Conservation (phyloP, 92 coral and sea anemone species). For the Siderastrea siderea region DNA sequence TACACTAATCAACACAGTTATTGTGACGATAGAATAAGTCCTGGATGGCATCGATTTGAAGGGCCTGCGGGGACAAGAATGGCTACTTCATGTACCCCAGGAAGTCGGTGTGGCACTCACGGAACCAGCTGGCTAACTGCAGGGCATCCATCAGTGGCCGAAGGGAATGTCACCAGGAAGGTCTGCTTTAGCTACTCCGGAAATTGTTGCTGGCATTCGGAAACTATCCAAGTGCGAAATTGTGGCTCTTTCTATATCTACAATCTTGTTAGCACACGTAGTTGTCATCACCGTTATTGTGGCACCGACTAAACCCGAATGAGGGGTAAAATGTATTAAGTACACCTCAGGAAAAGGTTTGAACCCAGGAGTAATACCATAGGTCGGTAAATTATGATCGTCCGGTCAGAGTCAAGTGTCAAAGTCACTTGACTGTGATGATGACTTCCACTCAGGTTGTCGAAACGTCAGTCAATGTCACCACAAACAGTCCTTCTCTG, state of each 20-base stretch:
- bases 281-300: too few species aligned
- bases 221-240: background rate
- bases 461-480: too few species aligned
- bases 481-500: too few species aligned
- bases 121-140: conserved; percentile 19
- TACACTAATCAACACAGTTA: accelerated
- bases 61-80: background rate
- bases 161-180: background rate
- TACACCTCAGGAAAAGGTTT: too few species aligned
- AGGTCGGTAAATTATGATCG: too few species aligned
- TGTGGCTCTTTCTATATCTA: conserved; percentile 16
- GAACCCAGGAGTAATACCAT: too few species aligned
- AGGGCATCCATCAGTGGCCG: conserved; percentile 5
- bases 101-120: background rate
- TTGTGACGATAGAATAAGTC: background rate
- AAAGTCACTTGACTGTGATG: too few species aligned
- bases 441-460: too few species aligned
- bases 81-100: background rate
- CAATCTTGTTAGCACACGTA: background rate
- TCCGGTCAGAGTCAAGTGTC: too few species aligned
- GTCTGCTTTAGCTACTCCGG: background rate
- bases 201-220: background rate
- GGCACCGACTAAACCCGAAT: too few species aligned
- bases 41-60: conserved; percentile 2
- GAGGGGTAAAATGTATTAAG: too few species aligned